A percentile compares a stretch with the other conserved stretches of the same genome.
Evolutionary conservation across 2,113 vertebrate species (phyloP).

Genomic region (Herpailurus yagouaroundi): DNA sequence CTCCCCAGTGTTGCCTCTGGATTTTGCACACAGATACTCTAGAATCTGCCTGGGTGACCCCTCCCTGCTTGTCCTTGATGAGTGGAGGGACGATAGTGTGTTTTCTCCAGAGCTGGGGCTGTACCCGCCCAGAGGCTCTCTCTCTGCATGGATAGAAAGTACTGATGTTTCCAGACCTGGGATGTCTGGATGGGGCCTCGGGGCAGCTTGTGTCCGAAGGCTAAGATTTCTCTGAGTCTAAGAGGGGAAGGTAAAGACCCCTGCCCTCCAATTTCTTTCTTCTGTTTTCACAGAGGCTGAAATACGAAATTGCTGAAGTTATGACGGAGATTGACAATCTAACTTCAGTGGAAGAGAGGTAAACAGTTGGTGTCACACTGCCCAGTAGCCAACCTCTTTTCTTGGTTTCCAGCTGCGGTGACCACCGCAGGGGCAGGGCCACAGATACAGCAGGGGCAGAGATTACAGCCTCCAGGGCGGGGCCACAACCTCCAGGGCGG

Average conservation of each 20-base stretch:
- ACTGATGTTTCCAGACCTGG: background rate
- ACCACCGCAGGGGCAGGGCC: background rate
- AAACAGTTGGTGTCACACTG: background rate
- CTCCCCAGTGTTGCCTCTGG: background rate
- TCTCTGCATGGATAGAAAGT: no score
- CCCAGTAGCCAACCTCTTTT: background rate
- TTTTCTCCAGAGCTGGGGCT: background rate
- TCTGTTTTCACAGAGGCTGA: constrained; percentile 91
- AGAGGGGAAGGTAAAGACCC: background rate
- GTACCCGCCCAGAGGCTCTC: background rate
- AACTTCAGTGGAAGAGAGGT: constrained; percentile 97
- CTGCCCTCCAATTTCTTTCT: background rate
- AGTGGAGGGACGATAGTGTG: fast-evolving
- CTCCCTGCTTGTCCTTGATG: background rate
- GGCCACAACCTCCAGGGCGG: no score
- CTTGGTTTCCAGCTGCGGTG: background rate
- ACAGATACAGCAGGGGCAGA: no score
- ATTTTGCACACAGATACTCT: background rate
- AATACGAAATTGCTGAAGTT: constrained; percentile 98
- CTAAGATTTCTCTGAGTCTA: background rate
- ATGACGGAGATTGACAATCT: constrained; percentile 99
- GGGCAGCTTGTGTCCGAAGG: background rate
- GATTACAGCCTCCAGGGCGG: no score
- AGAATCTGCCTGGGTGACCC: background rate
- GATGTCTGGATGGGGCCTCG: background rate